Conservation (phyloP, 2,113 vertebrate species). For the Notiomystis cincta region DNA sequence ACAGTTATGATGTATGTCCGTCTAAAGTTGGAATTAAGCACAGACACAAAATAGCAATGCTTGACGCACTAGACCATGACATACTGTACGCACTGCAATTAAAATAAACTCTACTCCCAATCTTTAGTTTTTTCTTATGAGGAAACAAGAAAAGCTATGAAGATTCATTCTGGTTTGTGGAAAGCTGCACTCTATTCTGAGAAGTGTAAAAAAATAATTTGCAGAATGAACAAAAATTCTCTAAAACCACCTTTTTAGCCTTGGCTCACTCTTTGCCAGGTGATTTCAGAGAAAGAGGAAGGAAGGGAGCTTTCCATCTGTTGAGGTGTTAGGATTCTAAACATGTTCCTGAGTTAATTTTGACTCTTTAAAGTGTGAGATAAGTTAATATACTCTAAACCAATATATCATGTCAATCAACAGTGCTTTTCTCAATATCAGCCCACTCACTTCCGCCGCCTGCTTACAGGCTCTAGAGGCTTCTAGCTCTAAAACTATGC, state of each 20-base stretch:
- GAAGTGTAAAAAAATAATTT: slow-evolving; percentile 1
- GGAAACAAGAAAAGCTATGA: background rate
- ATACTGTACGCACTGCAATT: slow-evolving; percentile 41
- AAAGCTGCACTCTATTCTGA: slow-evolving; percentile 8
- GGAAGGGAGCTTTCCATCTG: slow-evolving; percentile 32
- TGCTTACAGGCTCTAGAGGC: background rate
- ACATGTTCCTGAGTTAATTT: slow-evolving; percentile 45
- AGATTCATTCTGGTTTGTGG: background rate
- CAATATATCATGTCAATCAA: slow-evolving; percentile 54
- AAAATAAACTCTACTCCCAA: slow-evolving; percentile 42
- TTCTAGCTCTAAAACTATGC: background rate
- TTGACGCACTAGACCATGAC: slow-evolving; percentile 48
- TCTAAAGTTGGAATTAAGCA: slow-evolving; percentile 48
- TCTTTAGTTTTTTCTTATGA: background rate
- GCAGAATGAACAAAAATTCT: background rate
- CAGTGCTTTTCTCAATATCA: slow-evolving; percentile 42
- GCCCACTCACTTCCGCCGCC: slow-evolving; percentile 43
- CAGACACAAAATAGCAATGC: slow-evolving; percentile 49
- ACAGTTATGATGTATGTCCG: slow-evolving; percentile 17
- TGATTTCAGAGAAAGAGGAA: slow-evolving; percentile 20
- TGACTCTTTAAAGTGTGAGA: slow-evolving; percentile 54
- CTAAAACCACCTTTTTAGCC: slow-evolving; percentile 1
- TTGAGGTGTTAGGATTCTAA: slow-evolving; percentile 44
- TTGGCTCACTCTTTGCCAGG: slow-evolving; percentile 33
- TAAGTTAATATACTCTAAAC: slow-evolving; percentile 55